phyloP scores from a whole-genome alignment of 2,888 invertebrate species.

The Cyclophora albipunctata region DNA sequence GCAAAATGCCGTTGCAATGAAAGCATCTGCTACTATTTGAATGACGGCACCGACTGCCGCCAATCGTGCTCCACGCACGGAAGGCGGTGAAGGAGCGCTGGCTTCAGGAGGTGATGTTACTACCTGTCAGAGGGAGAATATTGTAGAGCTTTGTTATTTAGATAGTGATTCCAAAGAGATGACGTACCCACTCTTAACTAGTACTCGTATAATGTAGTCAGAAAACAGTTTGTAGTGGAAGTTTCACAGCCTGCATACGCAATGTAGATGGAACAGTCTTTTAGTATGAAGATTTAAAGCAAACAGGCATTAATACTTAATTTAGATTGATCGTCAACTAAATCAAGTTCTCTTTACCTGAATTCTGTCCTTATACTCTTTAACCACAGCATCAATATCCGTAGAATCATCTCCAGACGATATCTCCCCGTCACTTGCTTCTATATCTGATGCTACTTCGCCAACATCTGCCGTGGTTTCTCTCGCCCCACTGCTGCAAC shows the following conservation, averaged over 20 bases:
- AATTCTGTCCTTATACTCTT: conserved; percentile 83
- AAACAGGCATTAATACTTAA: too few species aligned
- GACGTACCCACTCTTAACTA: too few species aligned
- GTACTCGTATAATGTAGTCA: too few species aligned
- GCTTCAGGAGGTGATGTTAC: conserved; percentile 66
- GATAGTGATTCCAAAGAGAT: too few species aligned
- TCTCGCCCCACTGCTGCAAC: conserved; percentile 41
- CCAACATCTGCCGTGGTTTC: conserved; percentile 44
- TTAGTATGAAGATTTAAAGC: too few species aligned
- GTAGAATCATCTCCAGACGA: conserved; percentile 79
- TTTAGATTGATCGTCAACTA: too few species aligned
- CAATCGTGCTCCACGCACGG: conserved; percentile 55
- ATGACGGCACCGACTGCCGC: conserved; percentile 50
- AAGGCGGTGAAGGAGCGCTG: conserved; percentile 48
- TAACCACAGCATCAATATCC: conserved; percentile 85
- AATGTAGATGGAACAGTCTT: too few species aligned
- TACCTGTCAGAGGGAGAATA: conserved; percentile 34
- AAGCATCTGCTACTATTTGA: conserved; percentile 47
- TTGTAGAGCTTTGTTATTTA: too few species aligned
- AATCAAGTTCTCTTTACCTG: conserved; percentile 56
- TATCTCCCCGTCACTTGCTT: conserved; percentile 75
- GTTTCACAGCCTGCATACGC: too few species aligned
- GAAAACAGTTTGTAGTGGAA: too few species aligned
- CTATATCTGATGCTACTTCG: conserved; percentile 55
- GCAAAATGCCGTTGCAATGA: conserved; percentile 56